These are phyloP conservation scores for Sialis lutaria DNA, from an alignment of 2,888 invertebrate species.

Conservation along the genomic window DNA sequence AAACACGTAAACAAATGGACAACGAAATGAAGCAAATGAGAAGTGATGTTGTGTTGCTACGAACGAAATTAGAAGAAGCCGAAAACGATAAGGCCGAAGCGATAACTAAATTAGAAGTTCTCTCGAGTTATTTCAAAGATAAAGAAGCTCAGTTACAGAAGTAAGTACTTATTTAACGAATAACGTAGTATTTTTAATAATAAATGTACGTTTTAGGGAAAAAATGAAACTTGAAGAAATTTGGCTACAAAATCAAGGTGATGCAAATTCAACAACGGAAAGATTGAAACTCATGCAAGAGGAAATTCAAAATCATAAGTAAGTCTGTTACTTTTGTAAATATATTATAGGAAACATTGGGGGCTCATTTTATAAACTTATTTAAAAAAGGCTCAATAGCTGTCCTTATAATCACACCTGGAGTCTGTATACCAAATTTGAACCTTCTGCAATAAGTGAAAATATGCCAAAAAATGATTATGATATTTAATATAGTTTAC, in stretches of 20 bases:
- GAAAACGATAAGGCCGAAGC: slow-evolving; percentile 61
- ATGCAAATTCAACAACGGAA: slow-evolving; percentile 63
- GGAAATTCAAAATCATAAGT: slow-evolving; percentile 67
- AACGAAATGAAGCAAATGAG: slow-evolving; percentile 25
- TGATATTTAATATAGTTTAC: too few species aligned
- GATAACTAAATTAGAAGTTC: slow-evolving; percentile 64
- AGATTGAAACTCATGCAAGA: slow-evolving; percentile 59
- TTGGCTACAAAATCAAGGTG: slow-evolving; percentile 66
- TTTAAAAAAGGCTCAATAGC: too few species aligned
- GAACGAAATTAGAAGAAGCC: slow-evolving; percentile 39
- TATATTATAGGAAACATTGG: not conserved
- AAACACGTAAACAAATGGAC: slow-evolving; percentile 26
- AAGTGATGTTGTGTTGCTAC: slow-evolving; percentile 33
- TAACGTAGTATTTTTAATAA: not conserved
- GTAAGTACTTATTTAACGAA: slow-evolving; percentile 41
- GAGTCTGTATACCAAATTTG: too few species aligned
- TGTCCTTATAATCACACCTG: too few species aligned
- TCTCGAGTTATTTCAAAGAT: slow-evolving; percentile 81
- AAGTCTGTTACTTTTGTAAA: slow-evolving; percentile 16
- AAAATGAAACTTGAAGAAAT: slow-evolving; percentile 54
- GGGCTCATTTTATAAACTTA: not conserved
- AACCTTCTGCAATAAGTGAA: too few species aligned
- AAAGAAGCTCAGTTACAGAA: slow-evolving; percentile 75
- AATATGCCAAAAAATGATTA: too few species aligned
- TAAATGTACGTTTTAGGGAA: slow-evolving; percentile 37